These are phyloP conservation scores for Pteronotus mesoamericanus DNA, from an alignment of 2,797 vertebrate genomes.

Conservation along the genomic window DNA sequence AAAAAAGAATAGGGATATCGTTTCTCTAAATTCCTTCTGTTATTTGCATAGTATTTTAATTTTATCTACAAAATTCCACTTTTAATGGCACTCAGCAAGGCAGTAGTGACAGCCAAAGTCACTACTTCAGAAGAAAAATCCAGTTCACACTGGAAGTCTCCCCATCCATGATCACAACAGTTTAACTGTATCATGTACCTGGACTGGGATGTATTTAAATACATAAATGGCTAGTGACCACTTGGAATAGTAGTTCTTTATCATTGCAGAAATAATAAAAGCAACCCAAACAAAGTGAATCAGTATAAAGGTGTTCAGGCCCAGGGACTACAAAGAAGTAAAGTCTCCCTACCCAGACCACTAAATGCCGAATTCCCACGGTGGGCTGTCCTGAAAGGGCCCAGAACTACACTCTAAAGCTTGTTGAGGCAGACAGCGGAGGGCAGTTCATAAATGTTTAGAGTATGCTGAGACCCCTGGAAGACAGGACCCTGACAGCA, in stretches of 20 bases:
- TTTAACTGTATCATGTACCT: neutral
- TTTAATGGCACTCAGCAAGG: fast-evolving
- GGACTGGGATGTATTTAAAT: neutral
- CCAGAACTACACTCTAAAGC: neutral
- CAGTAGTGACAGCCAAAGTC: fast-evolving
- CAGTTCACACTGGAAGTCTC: neutral
- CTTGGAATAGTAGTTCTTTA: neutral
- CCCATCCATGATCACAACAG: neutral
- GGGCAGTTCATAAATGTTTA: neutral
- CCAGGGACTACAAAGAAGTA: neutral
- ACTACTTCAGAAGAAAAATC: neutral
- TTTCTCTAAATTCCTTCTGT: neutral
- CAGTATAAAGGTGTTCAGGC: neutral
- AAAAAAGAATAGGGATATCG: neutral
- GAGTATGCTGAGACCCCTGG: neutral
- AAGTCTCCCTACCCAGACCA: neutral
- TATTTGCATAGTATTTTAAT: neutral
- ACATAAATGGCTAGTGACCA: neutral
- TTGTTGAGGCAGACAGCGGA: neutral
- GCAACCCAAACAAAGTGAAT: neutral
- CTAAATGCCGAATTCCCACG: neutral
- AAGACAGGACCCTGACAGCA: neutral
- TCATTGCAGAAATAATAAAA: neutral
- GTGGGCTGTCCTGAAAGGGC: neutral
- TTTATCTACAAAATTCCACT: neutral